Evolutionary conservation across 2,888 invertebrate species (phyloP).

Genomic region (Andrena camellia): DNA sequence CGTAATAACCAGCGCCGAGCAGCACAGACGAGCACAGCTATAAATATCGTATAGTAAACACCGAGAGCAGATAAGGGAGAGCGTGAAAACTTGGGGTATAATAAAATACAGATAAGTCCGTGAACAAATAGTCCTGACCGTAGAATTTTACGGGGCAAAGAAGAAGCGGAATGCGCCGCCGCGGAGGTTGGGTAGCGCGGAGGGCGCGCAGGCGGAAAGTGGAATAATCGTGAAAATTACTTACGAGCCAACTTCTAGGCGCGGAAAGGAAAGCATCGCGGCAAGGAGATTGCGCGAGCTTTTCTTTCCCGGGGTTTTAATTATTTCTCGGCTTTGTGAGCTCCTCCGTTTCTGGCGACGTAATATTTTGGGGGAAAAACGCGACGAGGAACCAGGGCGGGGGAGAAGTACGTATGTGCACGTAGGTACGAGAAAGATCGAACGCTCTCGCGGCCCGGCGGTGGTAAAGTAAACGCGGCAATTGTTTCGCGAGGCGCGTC

Average conservation of each 20-base stretch:
- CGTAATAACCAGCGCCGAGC: slow-evolving; percentile 75
- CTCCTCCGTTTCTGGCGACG: neutral
- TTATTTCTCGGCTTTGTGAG: slow-evolving; percentile 50
- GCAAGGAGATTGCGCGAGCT: slow-evolving; percentile 24
- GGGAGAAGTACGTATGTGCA: neutral
- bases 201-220: slow-evolving; percentile 34
- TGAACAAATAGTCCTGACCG: slow-evolving; percentile 74
- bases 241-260: slow-evolving; percentile 56
- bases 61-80: slow-evolving; percentile 72
- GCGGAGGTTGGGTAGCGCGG: slow-evolving; percentile 4
- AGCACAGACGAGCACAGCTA: slow-evolving; percentile 71
- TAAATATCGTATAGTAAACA: slow-evolving; percentile 77
- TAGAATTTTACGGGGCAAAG: slow-evolving; percentile 62
- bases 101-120: slow-evolving; percentile 76
- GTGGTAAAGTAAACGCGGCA: slow-evolving; percentile 24
- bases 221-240: slow-evolving; percentile 72
- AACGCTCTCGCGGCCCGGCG: neutral
- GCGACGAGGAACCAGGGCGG: neutral
- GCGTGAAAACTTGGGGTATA: slow-evolving; percentile 75
- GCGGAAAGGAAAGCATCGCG: slow-evolving; percentile 36
- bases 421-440: no score
- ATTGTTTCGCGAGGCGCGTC: slow-evolving; percentile 36
- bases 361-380: neutral
- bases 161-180: slow-evolving; percentile 32
- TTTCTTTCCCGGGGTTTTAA: slow-evolving; percentile 51